Evolutionary conservation across 2,113 vertebrate genomes (phyloP).

Genomic region (Proteles cristata): DNA sequence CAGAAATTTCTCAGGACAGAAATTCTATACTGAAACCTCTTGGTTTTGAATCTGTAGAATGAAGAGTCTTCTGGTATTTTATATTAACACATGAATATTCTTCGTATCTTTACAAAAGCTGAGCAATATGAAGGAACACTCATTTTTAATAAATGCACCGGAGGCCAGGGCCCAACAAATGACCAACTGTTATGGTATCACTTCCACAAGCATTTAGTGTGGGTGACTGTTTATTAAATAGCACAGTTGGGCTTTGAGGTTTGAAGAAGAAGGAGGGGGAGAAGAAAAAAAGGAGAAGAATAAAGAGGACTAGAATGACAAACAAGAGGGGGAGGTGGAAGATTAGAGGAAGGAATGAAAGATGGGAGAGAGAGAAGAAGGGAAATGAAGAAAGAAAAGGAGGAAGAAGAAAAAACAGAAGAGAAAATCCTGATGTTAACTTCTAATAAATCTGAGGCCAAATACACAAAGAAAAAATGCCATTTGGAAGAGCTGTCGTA

Average conservation of each 20-base stretch:
- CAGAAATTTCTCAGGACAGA: not conserved
- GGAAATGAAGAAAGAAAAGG: not conserved
- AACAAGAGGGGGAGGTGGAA: not conserved
- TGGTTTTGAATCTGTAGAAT: conserved; percentile 19
- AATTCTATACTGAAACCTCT: conserved; percentile 11
- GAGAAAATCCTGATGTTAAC: not conserved
- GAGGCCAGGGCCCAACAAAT: not conserved
- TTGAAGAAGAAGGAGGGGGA: not conserved
- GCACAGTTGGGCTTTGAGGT: not conserved
- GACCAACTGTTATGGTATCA: not conserved
- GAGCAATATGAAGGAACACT: not conserved
- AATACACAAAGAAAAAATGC: not conserved
- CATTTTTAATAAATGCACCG: conserved; percentile 18
- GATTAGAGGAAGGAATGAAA: fast-evolving
- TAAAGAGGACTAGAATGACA: not conserved
- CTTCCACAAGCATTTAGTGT: not conserved
- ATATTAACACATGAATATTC: conserved; percentile 5
- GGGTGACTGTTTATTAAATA: not conserved
- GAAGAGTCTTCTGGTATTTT: not conserved
- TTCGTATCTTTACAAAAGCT: not conserved
- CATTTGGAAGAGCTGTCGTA: not conserved
- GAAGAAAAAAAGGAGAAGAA: not conserved
- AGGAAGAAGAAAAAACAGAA: not conserved
- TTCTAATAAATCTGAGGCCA: not conserved
- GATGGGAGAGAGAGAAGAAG: not conserved